These are phyloP conservation scores for Spialia ferax DNA, from an alignment of 2,888 invertebrate genomes.

Conservation along the genomic window DNA sequence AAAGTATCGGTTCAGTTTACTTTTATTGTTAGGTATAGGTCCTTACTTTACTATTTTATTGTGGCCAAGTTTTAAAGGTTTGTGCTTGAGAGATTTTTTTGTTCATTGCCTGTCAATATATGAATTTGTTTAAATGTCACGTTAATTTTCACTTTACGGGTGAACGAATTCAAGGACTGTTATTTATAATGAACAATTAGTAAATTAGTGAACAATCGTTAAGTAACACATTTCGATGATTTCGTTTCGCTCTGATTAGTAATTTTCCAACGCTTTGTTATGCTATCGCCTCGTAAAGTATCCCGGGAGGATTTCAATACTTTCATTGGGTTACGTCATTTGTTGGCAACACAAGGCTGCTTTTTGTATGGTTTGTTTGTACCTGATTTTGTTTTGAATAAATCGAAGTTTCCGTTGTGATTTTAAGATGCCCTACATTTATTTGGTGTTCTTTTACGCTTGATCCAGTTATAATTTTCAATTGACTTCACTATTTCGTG, in stretches of 20 bases:
- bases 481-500: no score
- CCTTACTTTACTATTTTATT: no score
- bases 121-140: not conserved
- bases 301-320: slow-evolving; percentile 6
- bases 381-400: not conserved
- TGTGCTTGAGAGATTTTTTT: no score
- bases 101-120: not conserved
- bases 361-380: not conserved
- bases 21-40: not conserved
- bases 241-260: slow-evolving; percentile 23
- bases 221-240: slow-evolving; percentile 23
- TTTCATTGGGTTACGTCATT: slow-evolving; percentile 8
- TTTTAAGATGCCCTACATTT: no score
- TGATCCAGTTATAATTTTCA: no score
- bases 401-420: no score
- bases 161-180: not conserved
- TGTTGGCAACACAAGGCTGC: not conserved
- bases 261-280: slow-evolving; percentile 29
- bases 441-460: no score
- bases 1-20: not conserved
- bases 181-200: not conserved
- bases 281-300: slow-evolving; percentile 9
- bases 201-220: not conserved
- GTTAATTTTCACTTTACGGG: not conserved
- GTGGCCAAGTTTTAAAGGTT: no score